These are phyloP conservation scores for Hypomesus transpacificus DNA, from an alignment of 2,113 vertebrate species.

Conservation along the genomic window DNA sequence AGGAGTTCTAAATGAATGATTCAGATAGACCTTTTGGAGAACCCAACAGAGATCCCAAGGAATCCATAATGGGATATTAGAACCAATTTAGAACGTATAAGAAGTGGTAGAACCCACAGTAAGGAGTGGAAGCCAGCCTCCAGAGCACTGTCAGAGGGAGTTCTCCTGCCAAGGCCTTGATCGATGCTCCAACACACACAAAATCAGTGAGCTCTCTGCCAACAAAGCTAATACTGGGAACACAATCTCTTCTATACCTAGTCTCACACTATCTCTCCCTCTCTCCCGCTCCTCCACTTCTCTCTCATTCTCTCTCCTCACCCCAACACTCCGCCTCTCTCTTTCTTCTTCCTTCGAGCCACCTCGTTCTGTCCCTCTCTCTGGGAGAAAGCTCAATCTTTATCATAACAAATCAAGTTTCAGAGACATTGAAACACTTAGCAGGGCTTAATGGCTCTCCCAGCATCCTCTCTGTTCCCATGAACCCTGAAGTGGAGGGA, in stretches of 20 bases:
- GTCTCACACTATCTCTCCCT: not conserved
- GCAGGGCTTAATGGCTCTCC: not conserved
- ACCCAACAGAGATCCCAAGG: too few species aligned
- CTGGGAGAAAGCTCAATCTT: slow-evolving; percentile 1
- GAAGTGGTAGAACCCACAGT: too few species aligned
- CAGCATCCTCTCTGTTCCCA: not conserved
- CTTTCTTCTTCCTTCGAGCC: slow-evolving; percentile 4
- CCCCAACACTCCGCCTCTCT: not conserved
- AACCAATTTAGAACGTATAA: too few species aligned
- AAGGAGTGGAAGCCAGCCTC: not conserved
- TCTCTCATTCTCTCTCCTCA: not conserved
- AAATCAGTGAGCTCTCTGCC: slow-evolving; percentile 25
- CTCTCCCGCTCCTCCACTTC: not conserved
- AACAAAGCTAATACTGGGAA: slow-evolving; percentile 30
- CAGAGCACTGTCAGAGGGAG: not conserved
- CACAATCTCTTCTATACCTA: not conserved
- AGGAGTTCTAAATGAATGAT: too few species aligned
- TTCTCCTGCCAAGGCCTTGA: slow-evolving; percentile 16
- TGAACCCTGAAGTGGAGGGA: not conserved
- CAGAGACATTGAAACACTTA: not conserved
- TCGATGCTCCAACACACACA: slow-evolving; percentile 25
- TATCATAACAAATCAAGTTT: not conserved
- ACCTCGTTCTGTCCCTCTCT: not conserved
- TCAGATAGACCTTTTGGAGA: too few species aligned
- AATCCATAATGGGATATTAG: too few species aligned